Evolutionary conservation across 2,888 invertebrate genomes (phyloP).

Genomic region (Hipparchia semele): DNA sequence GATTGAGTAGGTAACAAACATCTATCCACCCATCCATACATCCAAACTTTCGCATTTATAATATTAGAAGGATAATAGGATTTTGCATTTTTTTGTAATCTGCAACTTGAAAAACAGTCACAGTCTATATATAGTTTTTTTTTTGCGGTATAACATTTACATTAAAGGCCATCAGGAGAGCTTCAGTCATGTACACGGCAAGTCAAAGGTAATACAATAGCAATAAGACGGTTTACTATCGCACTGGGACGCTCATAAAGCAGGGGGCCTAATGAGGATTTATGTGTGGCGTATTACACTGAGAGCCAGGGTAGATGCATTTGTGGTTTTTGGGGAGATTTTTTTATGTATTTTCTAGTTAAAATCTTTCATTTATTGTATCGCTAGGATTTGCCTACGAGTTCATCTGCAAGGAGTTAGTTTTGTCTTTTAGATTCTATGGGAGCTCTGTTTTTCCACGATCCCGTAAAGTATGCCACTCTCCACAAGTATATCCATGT

Average conservation of each 20-base stretch:
- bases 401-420: too few species aligned
- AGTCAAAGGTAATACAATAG: conserved; percentile 74
- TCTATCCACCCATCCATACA: too few species aligned
- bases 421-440: too few species aligned
- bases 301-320: conserved; percentile 52
- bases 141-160: neutral
- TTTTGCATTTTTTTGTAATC: neutral
- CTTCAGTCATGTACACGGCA: conserved; percentile 34
- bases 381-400: too few species aligned
- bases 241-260: conserved; percentile 75
- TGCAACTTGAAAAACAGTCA: neutral
- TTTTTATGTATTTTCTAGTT: neutral
- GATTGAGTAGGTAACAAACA: too few species aligned
- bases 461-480: too few species aligned
- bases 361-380: neutral
- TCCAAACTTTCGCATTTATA: too few species aligned
- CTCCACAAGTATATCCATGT: too few species aligned
- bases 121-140: neutral
- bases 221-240: conserved; percentile 73
- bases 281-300: conserved; percentile 61
- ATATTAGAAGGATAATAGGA: too few species aligned
- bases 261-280: conserved; percentile 78
- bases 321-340: conserved; percentile 21
- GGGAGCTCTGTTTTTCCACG: too few species aligned
- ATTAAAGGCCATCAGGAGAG: conserved; percentile 12